Percentiles rank a stretch among this genome's conserved stretches.
These are phyloP conservation scores for Mystacornis crossleyi DNA, from an alignment of 2,113 vertebrate genomes.

Conservation along the genomic window DNA sequence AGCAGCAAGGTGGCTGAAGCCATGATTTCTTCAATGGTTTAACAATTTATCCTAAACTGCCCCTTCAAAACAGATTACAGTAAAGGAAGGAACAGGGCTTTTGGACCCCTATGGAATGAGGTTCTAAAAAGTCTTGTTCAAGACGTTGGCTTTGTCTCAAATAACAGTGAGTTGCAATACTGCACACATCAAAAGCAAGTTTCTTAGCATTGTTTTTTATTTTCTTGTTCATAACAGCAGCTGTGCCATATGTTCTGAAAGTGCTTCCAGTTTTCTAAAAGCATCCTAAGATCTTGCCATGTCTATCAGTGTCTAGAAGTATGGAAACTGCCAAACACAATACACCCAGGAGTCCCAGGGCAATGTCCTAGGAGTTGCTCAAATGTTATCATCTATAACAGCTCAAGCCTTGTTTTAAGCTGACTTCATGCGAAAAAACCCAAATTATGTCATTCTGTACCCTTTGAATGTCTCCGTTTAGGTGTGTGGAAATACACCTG, in stretches of 20 bases:
- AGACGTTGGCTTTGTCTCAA: background rate
- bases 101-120: background rate
- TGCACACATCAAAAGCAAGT: slow-evolving; percentile 9
- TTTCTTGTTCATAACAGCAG: background rate
- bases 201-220: background rate
- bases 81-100: background rate
- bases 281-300: background rate
- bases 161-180: background rate
- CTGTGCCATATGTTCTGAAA: background rate
- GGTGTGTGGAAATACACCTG: background rate
- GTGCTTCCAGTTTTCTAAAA: background rate
- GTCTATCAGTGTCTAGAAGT: background rate
- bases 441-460: background rate
- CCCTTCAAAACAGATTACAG: background rate
- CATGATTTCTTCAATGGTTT: background rate
- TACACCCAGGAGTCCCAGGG: background rate
- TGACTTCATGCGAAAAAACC: background rate
- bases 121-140: background rate
- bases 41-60: background rate
- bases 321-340: background rate
- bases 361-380: background rate
- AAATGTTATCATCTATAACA: background rate
- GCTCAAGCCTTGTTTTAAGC: background rate
- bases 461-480: background rate
- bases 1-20: background rate